These are phyloP conservation scores for Blastobasis adustella DNA, from an alignment of 2,888 invertebrate species.

Conservation along the genomic window DNA sequence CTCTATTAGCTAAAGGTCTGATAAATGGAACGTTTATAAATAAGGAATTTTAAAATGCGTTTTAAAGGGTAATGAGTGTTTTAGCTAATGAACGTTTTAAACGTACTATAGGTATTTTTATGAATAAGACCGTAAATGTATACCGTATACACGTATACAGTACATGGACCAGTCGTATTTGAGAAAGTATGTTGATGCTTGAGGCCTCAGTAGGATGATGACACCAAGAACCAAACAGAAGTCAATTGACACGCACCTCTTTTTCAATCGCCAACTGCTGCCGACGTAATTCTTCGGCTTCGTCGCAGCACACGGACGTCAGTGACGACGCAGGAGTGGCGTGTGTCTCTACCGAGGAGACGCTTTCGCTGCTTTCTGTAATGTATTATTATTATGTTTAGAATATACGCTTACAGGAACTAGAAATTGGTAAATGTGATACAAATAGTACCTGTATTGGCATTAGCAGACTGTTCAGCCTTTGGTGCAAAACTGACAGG, in stretches of 20 bases:
- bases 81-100: too few species aligned
- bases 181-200: too few species aligned
- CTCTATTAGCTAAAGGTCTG: too few species aligned
- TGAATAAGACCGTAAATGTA: too few species aligned
- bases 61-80: too few species aligned
- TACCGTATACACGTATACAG: too few species aligned
- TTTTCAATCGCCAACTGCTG: constrained; percentile 63
- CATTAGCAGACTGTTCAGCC: background rate
- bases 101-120: too few species aligned
- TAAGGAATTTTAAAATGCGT: too few species aligned
- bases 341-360: constrained; percentile 23
- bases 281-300: constrained; percentile 55
- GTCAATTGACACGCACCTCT: constrained; percentile 37
- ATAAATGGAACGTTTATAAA: too few species aligned
- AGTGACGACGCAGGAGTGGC: constrained; percentile 29
- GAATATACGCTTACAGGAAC: background rate
- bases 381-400: background rate
- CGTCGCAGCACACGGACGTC: constrained; percentile 11
- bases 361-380: constrained; percentile 8
- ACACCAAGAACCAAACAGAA: too few species aligned
- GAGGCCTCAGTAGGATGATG: too few species aligned
- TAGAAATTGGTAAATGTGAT: constrained; percentile 3
- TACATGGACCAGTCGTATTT: too few species aligned
- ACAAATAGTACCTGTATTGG: background rate
- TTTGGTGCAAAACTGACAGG: background rate